These are phyloP conservation scores for Botia kubotai DNA, from an alignment of 2,797 vertebrate genomes.

Conservation along the genomic window DNA sequence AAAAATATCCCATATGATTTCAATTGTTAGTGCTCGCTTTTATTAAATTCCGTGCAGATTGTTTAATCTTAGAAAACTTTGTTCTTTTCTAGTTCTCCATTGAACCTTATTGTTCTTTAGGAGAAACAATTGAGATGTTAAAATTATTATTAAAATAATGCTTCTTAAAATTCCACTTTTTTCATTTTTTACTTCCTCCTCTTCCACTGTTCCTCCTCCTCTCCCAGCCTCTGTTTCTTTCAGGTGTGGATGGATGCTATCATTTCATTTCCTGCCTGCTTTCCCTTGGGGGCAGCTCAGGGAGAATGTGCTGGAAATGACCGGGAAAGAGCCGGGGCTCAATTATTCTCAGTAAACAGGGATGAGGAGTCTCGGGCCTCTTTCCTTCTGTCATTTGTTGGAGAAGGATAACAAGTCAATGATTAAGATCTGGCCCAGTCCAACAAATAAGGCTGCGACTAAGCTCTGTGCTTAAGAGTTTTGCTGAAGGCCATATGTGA, in stretches of 20 bases:
- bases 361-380: slow-evolving; percentile 17
- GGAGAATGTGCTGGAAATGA: slow-evolving; percentile 44
- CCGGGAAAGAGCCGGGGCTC: slow-evolving; percentile 37
- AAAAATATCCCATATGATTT: too few species aligned
- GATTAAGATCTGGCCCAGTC: slow-evolving; percentile 49
- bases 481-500: slow-evolving; percentile 32
- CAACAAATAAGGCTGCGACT: slow-evolving; percentile 28
- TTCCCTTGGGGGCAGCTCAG: slow-evolving; percentile 52
- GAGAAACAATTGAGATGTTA: slow-evolving; percentile 1
- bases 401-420: slow-evolving; percentile 46
- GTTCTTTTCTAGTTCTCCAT: not conserved
- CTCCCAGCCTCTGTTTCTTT: slow-evolving; percentile 41
- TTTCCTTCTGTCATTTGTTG: slow-evolving; percentile 38
- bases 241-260: slow-evolving; percentile 55
- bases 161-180: not conserved
- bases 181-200: not conserved
- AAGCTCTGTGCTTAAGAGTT: slow-evolving; percentile 25
- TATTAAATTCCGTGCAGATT: too few species aligned
- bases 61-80: too few species aligned
- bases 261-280: slow-evolving; percentile 52
- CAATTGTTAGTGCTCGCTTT: too few species aligned
- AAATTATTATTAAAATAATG: not conserved
- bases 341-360: slow-evolving; percentile 50
- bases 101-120: not conserved
- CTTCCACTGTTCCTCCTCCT: slow-evolving; percentile 10